These are phyloP conservation scores for Acestrorhynchus altus DNA, from an alignment of 2,797 vertebrate genomes.

Conservation along the genomic window DNA sequence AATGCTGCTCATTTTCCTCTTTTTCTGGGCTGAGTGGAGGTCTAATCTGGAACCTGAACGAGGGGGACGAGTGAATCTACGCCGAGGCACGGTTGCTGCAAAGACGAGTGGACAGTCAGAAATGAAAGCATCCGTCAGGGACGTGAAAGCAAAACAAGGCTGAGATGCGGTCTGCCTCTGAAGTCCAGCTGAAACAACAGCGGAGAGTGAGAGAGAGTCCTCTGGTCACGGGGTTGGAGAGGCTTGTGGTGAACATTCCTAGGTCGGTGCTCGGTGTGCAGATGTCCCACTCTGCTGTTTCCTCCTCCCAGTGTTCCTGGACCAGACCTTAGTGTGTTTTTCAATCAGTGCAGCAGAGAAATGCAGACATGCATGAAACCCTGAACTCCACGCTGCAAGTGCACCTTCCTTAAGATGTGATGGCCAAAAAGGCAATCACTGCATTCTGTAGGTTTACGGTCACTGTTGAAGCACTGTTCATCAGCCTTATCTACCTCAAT, in stretches of 20 bases:
- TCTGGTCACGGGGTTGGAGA: conserved; percentile 61
- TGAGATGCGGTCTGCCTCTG: conserved; percentile 31
- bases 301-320: conserved; percentile 6
- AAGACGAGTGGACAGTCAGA: background rate
- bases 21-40: background rate
- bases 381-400: background rate
- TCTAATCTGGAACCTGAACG: background rate
- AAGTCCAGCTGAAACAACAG: conserved; percentile 55
- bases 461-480: too few relatives aligned
- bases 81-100: background rate
- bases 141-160: background rate
- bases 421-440: too few relatives aligned
- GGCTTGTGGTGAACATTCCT: conserved; percentile 65
- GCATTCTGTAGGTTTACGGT: too few relatives aligned
- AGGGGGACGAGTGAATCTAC: too few relatives aligned
- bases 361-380: background rate
- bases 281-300: conserved; percentile 15
- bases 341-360: background rate
- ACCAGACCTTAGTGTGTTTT: conserved; percentile 41
- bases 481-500: too few relatives aligned
- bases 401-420: too few relatives aligned
- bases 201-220: conserved; percentile 51
- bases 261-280: conserved; percentile 37
- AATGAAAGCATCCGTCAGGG: background rate
- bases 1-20: too few relatives aligned